These are phyloP conservation scores for Ctenomys sociabilis DNA, from an alignment of 2,113 vertebrate genomes.

Conservation along the genomic window DNA sequence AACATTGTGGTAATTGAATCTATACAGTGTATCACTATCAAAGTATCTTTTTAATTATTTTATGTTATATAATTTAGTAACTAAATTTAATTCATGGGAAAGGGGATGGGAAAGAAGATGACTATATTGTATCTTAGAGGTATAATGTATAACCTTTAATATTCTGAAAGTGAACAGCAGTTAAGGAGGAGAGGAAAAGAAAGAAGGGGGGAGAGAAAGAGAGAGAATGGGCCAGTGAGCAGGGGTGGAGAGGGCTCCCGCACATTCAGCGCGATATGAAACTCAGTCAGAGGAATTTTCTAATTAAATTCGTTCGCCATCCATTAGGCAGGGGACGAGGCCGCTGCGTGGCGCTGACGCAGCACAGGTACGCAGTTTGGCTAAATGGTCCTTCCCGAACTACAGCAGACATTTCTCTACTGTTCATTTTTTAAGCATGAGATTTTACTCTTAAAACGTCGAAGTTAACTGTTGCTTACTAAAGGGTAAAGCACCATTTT, in stretches of 20 bases:
- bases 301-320: constrained; percentile 99
- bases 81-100: constrained; percentile 86
- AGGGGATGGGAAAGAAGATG: constrained; percentile 82
- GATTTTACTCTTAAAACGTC: constrained; percentile 77
- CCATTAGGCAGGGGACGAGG: constrained; percentile 98
- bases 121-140: constrained; percentile 84
- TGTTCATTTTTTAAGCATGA: constrained; percentile 82
- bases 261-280: constrained; percentile 90
- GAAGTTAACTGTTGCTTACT: constrained; percentile 69
- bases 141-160: constrained; percentile 87
- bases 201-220: background rate
- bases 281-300: constrained; percentile 94
- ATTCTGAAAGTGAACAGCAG: constrained; percentile 85
- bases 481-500: constrained; percentile 75
- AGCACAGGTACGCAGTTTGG: constrained; percentile 96
- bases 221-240: background rate
- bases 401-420: constrained; percentile 84
- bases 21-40: constrained; percentile 88
- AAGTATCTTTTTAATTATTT: constrained; percentile 90
- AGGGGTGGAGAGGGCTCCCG: constrained; percentile 85
- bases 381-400: constrained; percentile 92
- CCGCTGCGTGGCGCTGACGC: constrained; percentile 95
- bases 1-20: constrained; percentile 89
- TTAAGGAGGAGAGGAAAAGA: constrained; percentile 77
- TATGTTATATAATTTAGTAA: constrained; percentile 87